Evolutionary conservation across 2,797 vertebrate genomes (phyloP), one percentile per base, ranked within the genome.

Genomic region (Falco cherrug): DNA sequence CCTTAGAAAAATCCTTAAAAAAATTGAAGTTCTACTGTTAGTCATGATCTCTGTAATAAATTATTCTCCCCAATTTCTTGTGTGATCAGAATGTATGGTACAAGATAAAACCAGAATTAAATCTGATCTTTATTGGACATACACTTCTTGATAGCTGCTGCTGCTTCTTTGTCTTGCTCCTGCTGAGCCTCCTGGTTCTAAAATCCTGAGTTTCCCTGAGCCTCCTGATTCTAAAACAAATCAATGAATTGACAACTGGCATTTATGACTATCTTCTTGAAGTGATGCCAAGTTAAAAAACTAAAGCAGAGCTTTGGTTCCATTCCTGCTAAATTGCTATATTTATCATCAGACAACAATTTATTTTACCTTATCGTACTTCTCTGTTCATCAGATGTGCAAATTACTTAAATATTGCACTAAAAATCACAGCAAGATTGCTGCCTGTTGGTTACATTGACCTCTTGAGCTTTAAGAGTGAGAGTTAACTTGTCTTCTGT

Each of bases 81-180:
- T 47, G 33, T 89, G 78, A 92, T 97, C 67, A 90, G 65, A 81
- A 43, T 79, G 21, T 96, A 57, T 84, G 16, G 77, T 96, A 59
- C 69, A 77, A 90, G 69, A 79, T n/a, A 83, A 92, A 61, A 83
- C 57, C 48, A 88, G 80, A 70, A 50, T 70, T 39, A 71, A 94
- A 93, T 95, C 87, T 92, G 71, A 94, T 92, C 88, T 91, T 93
- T 96, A 94, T n/a, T 92, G 84, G 28, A 61, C 79, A 89, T 77
- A 95, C 74, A 84, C 93, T 94, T 97, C 95, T 97, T 95, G 81
- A 80, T 89, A 91, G 84, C 80, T 96, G 64, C 91, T 89, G 73
- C 75, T 90, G 76, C 96, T 97, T 95, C 91, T 95, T 94, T 56
- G 26, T 93, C 92, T 92, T 95, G 68, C 74, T 96, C 20, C 59